A percentile compares a stretch with the other conserved stretches of the same genome.
These are phyloP conservation scores for Boulengeromyrus knoepffleri DNA, from an alignment of 2,113 vertebrate species.

Conservation along the genomic window DNA sequence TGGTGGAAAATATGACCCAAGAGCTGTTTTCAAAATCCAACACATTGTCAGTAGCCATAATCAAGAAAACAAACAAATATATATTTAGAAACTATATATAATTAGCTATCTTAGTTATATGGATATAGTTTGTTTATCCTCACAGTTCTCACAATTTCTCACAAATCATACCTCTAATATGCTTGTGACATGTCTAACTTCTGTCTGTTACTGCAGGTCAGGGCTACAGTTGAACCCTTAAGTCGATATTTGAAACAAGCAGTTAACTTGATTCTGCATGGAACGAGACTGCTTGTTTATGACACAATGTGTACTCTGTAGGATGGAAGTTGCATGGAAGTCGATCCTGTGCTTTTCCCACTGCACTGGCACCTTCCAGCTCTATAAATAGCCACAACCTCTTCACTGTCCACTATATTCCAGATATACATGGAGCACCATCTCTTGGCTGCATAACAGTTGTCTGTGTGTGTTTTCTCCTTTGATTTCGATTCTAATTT, in stretches of 20 bases:
- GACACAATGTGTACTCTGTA: background rate
- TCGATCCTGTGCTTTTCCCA: background rate
- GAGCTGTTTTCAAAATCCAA: background rate
- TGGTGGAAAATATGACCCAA: background rate
- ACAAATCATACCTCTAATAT: background rate
- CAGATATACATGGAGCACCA: background rate
- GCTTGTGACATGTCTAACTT: background rate
- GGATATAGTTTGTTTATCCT: background rate
- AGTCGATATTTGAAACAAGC: background rate
- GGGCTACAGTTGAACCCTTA: background rate
- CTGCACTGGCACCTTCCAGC: background rate
- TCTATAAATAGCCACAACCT: constrained; percentile 2
- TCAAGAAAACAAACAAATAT: background rate
- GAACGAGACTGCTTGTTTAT: background rate
- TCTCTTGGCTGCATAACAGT: background rate
- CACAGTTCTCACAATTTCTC: background rate
- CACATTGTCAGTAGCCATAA: background rate
- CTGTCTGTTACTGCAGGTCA: background rate
- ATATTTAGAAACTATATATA: background rate
- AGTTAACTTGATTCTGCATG: background rate
- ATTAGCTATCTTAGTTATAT: background rate
- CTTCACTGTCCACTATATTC: background rate
- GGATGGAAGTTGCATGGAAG: background rate
- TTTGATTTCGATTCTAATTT: background rate
- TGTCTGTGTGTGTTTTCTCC: background rate